Evolutionary conservation across 2,113 vertebrate species (phyloP).

Genomic region (Malurus cyaneus): DNA sequence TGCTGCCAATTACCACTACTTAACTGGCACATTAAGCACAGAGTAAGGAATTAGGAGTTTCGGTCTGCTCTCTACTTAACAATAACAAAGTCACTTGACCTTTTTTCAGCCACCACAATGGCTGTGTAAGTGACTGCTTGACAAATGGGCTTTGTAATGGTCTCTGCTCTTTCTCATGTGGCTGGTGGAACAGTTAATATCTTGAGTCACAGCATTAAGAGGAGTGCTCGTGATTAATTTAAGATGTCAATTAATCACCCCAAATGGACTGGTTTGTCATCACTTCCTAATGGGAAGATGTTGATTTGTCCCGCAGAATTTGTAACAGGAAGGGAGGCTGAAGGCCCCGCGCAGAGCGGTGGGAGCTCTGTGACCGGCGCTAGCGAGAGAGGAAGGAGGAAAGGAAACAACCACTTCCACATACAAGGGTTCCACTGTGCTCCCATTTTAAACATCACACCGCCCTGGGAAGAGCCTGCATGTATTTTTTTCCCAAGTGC

Average conservation of each 20-base stretch:
- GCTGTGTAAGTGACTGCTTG: slow-evolving; percentile 66
- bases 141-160: slow-evolving; percentile 68
- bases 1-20: slow-evolving; percentile 75
- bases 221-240: slow-evolving; percentile 51
- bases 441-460: background rate
- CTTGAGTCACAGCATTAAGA: slow-evolving; percentile 51
- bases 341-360: background rate
- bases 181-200: slow-evolving; percentile 68
- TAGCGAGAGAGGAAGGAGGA: background rate
- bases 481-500: background rate
- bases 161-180: slow-evolving; percentile 70
- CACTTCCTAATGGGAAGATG: slow-evolving; percentile 65
- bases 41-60: slow-evolving; percentile 67
- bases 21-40: slow-evolving; percentile 74
- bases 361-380: background rate
- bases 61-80: slow-evolving; percentile 64
- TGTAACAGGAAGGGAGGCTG: background rate
- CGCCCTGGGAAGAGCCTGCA: background rate
- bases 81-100: slow-evolving; percentile 71
- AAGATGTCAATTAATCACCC: slow-evolving; percentile 67
- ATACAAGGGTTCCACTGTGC: background rate
- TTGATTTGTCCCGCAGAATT: slow-evolving; percentile 48
- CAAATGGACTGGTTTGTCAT: slow-evolving; percentile 66
- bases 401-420: background rate
- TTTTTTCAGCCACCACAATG: slow-evolving; percentile 61